A percentile compares a stretch with the other conserved stretches of the same genome.
These are phyloP conservation scores for Gasterosteus aculeatus DNA, from an alignment of 2,113 vertebrate species.

Conservation along the genomic window DNA sequence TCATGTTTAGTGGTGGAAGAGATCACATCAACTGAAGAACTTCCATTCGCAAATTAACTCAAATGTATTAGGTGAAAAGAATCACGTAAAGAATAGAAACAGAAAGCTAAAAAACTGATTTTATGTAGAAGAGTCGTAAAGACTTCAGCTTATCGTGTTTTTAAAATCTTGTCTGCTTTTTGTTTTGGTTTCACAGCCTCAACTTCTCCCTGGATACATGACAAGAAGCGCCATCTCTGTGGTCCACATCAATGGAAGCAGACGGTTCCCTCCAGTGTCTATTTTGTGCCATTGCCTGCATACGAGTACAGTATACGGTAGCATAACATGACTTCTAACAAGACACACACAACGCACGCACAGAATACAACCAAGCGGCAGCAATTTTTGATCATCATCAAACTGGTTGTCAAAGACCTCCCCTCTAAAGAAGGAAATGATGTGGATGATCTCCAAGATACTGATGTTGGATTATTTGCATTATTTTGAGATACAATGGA, in stretches of 20 bases:
- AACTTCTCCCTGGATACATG: neutral
- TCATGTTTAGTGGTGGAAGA: too few relatives aligned
- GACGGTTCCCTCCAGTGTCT: constrained; percentile 45
- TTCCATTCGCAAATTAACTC: neutral
- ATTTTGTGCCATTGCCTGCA: constrained; percentile 1
- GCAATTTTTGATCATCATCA: neutral
- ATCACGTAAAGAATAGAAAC: neutral
- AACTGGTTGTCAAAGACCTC: neutral
- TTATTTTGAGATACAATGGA: constrained; percentile 61
- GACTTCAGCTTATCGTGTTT: neutral
- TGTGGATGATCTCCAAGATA: neutral
- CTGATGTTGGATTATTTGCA: neutral
- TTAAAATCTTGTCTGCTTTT: neutral
- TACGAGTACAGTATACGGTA: neutral
- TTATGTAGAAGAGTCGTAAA: too few relatives aligned
- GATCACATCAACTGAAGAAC: neutral
- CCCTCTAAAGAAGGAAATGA: neutral
- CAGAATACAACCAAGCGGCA: neutral
- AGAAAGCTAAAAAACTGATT: too few relatives aligned
- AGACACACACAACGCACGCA: neutral
- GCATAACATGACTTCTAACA: neutral
- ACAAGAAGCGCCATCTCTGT: too few relatives aligned
- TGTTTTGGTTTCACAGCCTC: neutral
- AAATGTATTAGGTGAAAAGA: neutral
- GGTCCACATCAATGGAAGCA: neutral